Conservation (phyloP, 2,888 invertebrate genomes). For the Apamea sordens region DNA sequence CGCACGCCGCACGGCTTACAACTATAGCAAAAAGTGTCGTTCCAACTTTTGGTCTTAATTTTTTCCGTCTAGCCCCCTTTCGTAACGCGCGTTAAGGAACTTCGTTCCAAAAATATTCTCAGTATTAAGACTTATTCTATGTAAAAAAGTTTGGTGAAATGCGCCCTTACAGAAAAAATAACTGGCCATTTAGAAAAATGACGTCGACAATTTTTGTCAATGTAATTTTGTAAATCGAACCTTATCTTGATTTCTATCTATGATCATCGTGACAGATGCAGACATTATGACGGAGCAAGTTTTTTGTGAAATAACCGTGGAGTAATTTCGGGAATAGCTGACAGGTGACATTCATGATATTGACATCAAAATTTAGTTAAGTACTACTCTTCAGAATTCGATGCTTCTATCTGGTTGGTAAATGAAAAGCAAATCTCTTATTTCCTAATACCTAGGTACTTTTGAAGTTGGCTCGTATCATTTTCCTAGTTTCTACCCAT, state of each 20-base stretch:
- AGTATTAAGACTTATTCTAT: too few species aligned
- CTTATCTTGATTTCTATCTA: not conserved
- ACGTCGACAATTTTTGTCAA: not conserved
- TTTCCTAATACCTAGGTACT: not conserved
- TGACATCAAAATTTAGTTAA: not conserved
- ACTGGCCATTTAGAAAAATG: not conserved
- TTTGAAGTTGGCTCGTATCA: not conserved
- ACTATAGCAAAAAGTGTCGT: too few species aligned
- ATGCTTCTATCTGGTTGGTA: not conserved
- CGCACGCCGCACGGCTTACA: too few species aligned
- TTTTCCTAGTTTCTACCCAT: not conserved
- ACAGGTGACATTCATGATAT: not conserved
- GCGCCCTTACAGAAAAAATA: not conserved
- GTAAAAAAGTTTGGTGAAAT: not conserved
- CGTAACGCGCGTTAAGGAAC: too few species aligned
- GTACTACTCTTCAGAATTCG: not conserved
- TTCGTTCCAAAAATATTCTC: too few species aligned
- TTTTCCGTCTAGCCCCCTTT: too few species aligned
- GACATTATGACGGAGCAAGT: not conserved
- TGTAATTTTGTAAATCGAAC: not conserved
- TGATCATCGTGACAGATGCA: not conserved
- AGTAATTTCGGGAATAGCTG: not conserved
- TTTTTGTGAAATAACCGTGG: not conserved
- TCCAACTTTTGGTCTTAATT: too few species aligned
- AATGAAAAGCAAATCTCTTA: not conserved